Base-by-base conservation (phyloP, 2,888 invertebrate species). In the Brenthis ino region DNA sequence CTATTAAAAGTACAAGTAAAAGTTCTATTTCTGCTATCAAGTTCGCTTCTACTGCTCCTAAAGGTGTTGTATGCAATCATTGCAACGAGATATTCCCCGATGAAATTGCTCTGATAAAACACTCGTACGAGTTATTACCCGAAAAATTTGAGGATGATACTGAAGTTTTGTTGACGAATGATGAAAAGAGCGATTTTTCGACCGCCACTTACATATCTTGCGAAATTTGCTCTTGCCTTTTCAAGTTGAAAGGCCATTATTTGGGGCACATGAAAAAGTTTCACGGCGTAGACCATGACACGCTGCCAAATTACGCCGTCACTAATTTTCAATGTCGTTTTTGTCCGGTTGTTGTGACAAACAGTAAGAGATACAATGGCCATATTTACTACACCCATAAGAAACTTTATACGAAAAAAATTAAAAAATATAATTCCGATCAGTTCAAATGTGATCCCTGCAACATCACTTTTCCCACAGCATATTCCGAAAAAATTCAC, bases 1-100 rank as follows among this genome's bases (percentile, higher is more conserved):
- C 74, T 11, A 28, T 72, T 1, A 77, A 76, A 58, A 77, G 76
- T 20, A 76, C 76, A 0, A 64, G 70, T 0, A 75, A 74, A 56
- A 58, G 66, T 11, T 51, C 69, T 0, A 61, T 70, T n/a, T 28
- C 57, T 0, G 67, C 67, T 2, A 57, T 55, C n/a, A 53, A 47
- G 11, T 69, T 65, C 13, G 28, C 51, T 20, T 13, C 37, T 11
- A 50, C 60, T 1, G 51, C 63, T 24, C 16, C 14, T 0, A 63
- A 47, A 14, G 69, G 64, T 6, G 53, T 72, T 4, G 8, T 74
- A 1, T 75, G 75, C 28, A 69, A 67, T 4, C 74, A 75, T 54
- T 76, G 76, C 33, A 72, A 76, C 28, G 50, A 57, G 1, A 48
- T 51, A 0, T 76, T 74, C 37, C 73, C 72, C 0, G 57, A 69